Conservation (phyloP, 2,113 vertebrate genomes). For the Rana temporaria region DNA sequence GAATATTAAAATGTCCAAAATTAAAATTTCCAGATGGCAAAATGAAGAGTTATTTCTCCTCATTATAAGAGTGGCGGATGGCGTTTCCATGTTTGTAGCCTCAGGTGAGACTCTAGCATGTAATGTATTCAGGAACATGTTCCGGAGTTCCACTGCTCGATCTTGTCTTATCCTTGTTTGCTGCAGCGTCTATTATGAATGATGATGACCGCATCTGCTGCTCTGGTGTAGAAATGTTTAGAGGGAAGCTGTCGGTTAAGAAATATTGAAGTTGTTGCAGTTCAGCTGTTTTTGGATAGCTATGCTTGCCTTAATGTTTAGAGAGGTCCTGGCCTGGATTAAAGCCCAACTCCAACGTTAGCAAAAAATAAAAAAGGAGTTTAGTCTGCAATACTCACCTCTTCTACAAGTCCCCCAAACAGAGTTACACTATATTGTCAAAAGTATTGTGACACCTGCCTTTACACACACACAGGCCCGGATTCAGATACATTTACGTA, state of each 20-base stretch:
- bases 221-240: not conserved
- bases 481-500: too few relatives aligned
- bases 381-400: too few relatives aligned
- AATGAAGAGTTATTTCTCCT: not conserved
- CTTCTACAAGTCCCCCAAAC: too few relatives aligned
- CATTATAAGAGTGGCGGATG: not conserved
- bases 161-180: slow-evolving; percentile 32
- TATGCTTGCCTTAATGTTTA: too few relatives aligned
- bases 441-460: too few relatives aligned
- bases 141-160: slow-evolving; percentile 21
- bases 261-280: not conserved
- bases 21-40: slow-evolving; percentile 18
- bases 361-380: too few relatives aligned
- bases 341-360: too few relatives aligned
- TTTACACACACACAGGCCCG: too few relatives aligned
- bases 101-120: slow-evolving; percentile 1
- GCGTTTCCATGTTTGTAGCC: slow-evolving; percentile 7
- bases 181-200: slow-evolving; percentile 16
- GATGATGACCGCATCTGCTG: slow-evolving; percentile 5
- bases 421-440: too few relatives aligned
- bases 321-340: too few relatives aligned
- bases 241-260: too few relatives aligned
- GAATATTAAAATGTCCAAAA: slow-evolving; percentile 21
- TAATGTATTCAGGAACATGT: slow-evolving; percentile 44
- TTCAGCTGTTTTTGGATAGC: not conserved